These are phyloP conservation scores for Drosophila bifasciata DNA, from an alignment of 1,140 invertebrate genomes.

Conservation along the genomic window DNA sequence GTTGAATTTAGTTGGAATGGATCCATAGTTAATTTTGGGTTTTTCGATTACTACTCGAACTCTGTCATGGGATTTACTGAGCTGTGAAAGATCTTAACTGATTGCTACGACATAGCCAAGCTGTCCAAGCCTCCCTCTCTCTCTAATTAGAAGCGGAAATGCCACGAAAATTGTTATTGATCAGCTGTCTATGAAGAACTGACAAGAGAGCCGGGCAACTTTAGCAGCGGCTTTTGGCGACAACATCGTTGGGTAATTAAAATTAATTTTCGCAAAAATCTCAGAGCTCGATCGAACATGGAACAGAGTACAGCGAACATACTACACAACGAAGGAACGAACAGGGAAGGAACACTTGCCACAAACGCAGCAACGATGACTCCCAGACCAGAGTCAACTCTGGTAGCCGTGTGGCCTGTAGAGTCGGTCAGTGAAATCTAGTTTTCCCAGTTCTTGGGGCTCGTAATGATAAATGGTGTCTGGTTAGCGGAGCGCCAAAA, in stretches of 20 bases:
- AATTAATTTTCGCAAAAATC: constrained; percentile 67
- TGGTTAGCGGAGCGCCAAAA: constrained; percentile 75
- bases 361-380: constrained; percentile 12
- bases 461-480: constrained; percentile 72
- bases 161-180: constrained; percentile 54
- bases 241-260: constrained; percentile 66
- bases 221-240: constrained; percentile 38
- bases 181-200: constrained; percentile 31
- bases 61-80: no score
- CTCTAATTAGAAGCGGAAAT: constrained; percentile 48
- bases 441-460: constrained; percentile 63
- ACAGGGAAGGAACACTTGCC: background rate
- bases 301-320: background rate
- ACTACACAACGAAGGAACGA: no score
- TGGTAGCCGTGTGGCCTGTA: constrained; percentile 8
- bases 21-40: background rate
- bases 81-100: no score
- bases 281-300: constrained; percentile 5
- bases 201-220: constrained; percentile 25
- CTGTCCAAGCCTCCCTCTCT: no score
- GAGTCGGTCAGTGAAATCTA: constrained; percentile 61
- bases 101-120: no score
- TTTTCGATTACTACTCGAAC: no score
- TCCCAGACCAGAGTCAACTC: background rate
- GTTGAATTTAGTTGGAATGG: background rate